Conservation (phyloP, 2,888 invertebrate species). For the Spilosoma lubricipeda region DNA sequence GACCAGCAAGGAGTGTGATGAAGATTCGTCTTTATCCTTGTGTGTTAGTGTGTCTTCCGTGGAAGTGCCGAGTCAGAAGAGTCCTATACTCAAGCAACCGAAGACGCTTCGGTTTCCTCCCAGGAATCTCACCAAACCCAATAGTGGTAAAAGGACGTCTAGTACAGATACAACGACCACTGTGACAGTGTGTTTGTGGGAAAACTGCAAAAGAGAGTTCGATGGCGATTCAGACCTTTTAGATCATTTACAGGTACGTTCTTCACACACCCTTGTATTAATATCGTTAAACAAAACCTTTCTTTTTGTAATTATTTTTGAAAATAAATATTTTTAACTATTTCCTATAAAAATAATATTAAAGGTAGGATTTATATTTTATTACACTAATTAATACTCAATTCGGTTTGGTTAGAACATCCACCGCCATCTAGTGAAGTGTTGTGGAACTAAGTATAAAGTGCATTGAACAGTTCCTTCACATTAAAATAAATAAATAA, state of each 20-base stretch:
- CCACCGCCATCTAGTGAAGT: not conserved
- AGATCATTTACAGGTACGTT: slow-evolving; percentile 93
- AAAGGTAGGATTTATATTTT: not conserved
- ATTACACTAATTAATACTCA: not conserved
- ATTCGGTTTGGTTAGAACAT: not conserved
- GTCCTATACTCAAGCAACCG: slow-evolving; percentile 92
- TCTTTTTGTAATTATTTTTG: too few relatives aligned
- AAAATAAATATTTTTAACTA: too few relatives aligned
- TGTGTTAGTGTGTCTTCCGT: slow-evolving; percentile 79
- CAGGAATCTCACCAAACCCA: slow-evolving; percentile 73
- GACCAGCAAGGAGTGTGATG: slow-evolving; percentile 81
- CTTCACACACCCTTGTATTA: not conserved
- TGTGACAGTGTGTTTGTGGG: slow-evolving; percentile 91
- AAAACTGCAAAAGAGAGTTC: slow-evolving; percentile 92
- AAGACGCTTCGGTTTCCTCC: slow-evolving; percentile 94
- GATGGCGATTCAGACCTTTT: slow-evolving; percentile 93
- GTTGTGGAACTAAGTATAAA: not conserved
- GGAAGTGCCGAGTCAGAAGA: slow-evolving; percentile 85
- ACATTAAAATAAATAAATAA: too few relatives aligned
- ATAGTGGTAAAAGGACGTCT: slow-evolving; percentile 69
- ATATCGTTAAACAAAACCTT: not conserved
- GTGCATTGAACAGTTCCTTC: not conserved
- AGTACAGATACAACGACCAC: slow-evolving; percentile 80
- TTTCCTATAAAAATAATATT: too few relatives aligned
- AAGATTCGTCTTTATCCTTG: slow-evolving; percentile 79